These are phyloP conservation scores for Adrianichthys oophorus DNA, from an alignment of 2,797 vertebrate species.

Conservation along the genomic window DNA sequence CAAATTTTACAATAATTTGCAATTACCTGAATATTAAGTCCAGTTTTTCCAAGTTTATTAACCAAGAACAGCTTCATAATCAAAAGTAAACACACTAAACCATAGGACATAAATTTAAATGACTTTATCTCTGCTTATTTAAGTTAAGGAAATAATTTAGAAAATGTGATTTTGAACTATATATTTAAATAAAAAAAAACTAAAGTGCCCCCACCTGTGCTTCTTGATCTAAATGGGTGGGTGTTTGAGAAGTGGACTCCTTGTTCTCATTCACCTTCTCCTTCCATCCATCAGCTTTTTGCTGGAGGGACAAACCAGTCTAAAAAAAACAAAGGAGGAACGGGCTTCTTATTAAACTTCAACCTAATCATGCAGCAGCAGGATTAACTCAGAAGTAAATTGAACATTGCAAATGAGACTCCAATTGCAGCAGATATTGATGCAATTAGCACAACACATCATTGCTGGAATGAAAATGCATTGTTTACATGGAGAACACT, in stretches of 20 bases:
- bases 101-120: too few species aligned
- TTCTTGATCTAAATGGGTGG: constrained; percentile 71
- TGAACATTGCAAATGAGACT: neutral
- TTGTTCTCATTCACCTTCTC: constrained; percentile 77
- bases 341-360: constrained; percentile 22
- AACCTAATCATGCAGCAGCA: constrained; percentile 14
- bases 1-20: too few species aligned
- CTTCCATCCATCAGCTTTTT: constrained; percentile 80
- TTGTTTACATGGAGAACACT: neutral
- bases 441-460: constrained; percentile 3
- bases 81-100: too few species aligned
- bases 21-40: too few species aligned
- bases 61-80: too few species aligned
- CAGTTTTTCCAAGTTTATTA: too few species aligned
- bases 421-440: constrained; percentile 14
- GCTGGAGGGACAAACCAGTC: constrained; percentile 76
- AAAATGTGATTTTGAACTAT: neutral
- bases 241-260: constrained; percentile 70
- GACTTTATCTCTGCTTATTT: neutral
- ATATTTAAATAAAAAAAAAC: constrained; percentile 3
- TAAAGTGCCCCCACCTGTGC: constrained; percentile 46
- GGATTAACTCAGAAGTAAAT: constrained; percentile 11
- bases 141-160: neutral
- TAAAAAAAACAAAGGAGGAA: constrained; percentile 44
- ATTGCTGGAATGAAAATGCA: constrained; percentile 7